Percentiles rank a stretch among this genome's conserved stretches.
phyloP scores from a whole-genome alignment of 2,113 vertebrate species.

The Bothrops jararaca region DNA sequence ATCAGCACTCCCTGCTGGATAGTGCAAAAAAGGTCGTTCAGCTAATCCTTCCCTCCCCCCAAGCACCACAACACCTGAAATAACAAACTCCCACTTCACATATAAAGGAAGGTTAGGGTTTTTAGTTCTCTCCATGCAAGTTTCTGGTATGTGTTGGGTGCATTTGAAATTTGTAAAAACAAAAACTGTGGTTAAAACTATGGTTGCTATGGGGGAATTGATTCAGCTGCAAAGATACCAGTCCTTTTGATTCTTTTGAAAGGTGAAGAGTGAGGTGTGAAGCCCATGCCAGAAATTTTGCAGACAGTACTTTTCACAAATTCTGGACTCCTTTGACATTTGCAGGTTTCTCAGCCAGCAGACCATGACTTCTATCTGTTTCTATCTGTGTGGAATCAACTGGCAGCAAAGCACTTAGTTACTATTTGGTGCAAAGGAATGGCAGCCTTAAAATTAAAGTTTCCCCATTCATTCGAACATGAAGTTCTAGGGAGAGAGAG shows the following conservation, averaged over 20 bases:
- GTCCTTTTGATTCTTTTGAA: no score
- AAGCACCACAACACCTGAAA: background rate
- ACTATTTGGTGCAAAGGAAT: no score
- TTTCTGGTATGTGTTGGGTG: background rate
- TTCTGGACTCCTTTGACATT: no score
- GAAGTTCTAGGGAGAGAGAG: background rate
- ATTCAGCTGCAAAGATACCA: no score
- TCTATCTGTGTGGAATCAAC: no score
- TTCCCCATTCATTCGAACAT: background rate
- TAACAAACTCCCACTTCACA: background rate
- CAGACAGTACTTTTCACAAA: no score
- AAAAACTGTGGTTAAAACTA: background rate
- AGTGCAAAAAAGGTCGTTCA: background rate
- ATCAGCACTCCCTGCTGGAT: background rate
- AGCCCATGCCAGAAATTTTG: no score
- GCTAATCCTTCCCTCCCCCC: background rate
- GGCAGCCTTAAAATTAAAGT: background rate
- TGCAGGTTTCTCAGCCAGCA: no score
- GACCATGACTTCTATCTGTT: no score
- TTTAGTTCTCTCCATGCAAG: background rate
- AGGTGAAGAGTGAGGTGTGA: no score
- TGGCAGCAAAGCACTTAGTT: no score
- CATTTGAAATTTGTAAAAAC: background rate
- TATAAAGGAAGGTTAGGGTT: background rate
- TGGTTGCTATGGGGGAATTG: background rate